Percentiles rank a stretch among this genome's conserved stretches.
These are phyloP conservation scores for Callipepla squamata DNA, from an alignment of 2,113 vertebrate species.

Conservation along the genomic window DNA sequence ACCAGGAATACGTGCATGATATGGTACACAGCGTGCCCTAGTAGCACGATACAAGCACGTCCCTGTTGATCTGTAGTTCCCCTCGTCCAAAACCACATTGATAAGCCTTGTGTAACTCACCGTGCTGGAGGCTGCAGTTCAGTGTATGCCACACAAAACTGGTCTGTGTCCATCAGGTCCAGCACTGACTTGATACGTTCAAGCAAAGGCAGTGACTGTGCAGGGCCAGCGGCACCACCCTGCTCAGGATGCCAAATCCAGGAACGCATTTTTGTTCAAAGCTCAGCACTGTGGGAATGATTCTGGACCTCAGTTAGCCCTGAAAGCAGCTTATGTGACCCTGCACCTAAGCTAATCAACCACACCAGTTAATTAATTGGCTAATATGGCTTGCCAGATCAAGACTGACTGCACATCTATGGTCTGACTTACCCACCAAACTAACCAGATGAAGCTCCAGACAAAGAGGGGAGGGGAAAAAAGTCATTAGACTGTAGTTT, in stretches of 20 bases:
- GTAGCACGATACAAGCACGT: neutral
- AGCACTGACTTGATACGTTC: neutral
- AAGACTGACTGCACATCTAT: neutral
- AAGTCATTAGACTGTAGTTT: neutral
- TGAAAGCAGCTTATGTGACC: neutral
- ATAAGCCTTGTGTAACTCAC: neutral
- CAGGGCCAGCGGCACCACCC: neutral
- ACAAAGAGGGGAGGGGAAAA: neutral
- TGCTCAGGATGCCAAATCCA: neutral
- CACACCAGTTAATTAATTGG: neutral
- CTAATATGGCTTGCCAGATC: conserved; percentile 3
- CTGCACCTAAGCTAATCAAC: neutral
- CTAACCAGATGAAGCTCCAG: neutral
- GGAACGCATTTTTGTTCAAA: neutral
- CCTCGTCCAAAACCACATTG: neutral
- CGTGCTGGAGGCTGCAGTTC: neutral
- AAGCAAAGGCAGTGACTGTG: neutral
- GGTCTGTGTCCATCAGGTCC: neutral
- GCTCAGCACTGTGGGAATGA: neutral
- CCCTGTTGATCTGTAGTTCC: neutral
- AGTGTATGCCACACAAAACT: neutral
- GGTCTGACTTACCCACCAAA: neutral
- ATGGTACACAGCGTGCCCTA: neutral
- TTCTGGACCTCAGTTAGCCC: neutral
- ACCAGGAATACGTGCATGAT: neutral